A percentile compares a stretch with the other conserved stretches of the same genome.
Evolutionary conservation across 2,888 invertebrate species (phyloP).

Genomic region (Stramonita haemastoma): DNA sequence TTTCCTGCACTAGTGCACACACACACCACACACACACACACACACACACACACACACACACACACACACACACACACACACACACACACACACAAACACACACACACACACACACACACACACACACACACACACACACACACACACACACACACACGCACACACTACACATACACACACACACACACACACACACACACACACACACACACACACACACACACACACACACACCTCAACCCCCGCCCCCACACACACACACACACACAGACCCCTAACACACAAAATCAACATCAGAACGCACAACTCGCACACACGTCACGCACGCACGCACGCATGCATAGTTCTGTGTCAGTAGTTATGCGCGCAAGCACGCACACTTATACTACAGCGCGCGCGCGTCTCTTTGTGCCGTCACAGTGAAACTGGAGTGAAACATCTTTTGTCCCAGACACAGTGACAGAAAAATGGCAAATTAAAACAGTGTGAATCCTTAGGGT

Average conservation of each 20-base stretch:
- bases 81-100: neutral
- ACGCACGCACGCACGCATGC: neutral
- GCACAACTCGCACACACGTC: too few relatives aligned
- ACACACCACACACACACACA: slow-evolving; percentile 5
- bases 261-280: neutral
- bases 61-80: slow-evolving; percentile 7
- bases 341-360: neutral
- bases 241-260: too few relatives aligned
- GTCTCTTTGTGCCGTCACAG: too few relatives aligned
- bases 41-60: slow-evolving; percentile 14
- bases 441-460: too few relatives aligned
- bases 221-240: too few relatives aligned
- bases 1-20: neutral
- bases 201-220: neutral
- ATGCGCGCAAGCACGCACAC: too few relatives aligned
- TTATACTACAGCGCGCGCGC: too few relatives aligned
- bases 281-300: neutral
- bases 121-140: slow-evolving; percentile 1
- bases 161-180: neutral
- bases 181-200: neutral
- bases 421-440: too few relatives aligned
- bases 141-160: too few relatives aligned
- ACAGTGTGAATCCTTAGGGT: too few relatives aligned
- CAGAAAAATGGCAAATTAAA: too few relatives aligned
- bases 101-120: slow-evolving; percentile 13